phyloP scores from a whole-genome alignment of 1,140 invertebrate species.

The Drosophila erecta region DNA sequence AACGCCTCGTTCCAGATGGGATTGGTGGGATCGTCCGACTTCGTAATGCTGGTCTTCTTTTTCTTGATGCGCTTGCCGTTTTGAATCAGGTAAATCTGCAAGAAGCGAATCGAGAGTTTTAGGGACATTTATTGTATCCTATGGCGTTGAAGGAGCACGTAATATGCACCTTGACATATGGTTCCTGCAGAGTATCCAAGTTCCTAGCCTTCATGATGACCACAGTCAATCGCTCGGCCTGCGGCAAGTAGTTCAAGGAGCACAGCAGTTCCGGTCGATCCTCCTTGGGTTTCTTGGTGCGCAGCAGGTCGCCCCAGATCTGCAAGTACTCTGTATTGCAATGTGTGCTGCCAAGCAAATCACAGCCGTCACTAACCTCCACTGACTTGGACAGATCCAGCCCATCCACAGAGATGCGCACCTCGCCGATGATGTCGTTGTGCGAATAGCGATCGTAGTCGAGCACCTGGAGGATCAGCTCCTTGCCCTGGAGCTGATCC shows the following conservation, averaged over 20 bases:
- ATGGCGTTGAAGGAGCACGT: not conserved
- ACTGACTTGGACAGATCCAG: constrained; percentile 90
- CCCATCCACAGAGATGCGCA: constrained; percentile 89
- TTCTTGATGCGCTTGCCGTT: constrained; percentile 94
- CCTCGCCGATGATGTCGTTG: constrained; percentile 92
- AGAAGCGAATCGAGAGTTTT: not conserved
- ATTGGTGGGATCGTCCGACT: constrained; percentile 93
- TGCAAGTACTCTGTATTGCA: not conserved
- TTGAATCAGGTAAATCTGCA: constrained; percentile 90
- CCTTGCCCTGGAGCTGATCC: constrained; percentile 91
- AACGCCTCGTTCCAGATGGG: constrained; percentile 98
- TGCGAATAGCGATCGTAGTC: constrained; percentile 89
- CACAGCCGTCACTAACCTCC: constrained; percentile 85
- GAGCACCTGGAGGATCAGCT: constrained; percentile 89
- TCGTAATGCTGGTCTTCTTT: constrained; percentile 96
- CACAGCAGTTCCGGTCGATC: constrained; percentile 92
- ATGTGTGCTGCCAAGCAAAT: rapidly evolving
- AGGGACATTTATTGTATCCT: too few species aligned
- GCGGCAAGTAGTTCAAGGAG: constrained; percentile 93
- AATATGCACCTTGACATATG: constrained; percentile 91
- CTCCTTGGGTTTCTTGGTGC: constrained; percentile 91
- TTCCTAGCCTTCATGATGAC: constrained; percentile 94
- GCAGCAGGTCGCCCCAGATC: constrained; percentile 90
- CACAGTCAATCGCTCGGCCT: constrained; percentile 93
- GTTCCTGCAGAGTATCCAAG: constrained; percentile 88